Evolutionary conservation across 2,797 vertebrate genomes (phyloP), one percentile per base, ranked within the genome.

Genomic region (Notolepis coatsorum): DNA sequence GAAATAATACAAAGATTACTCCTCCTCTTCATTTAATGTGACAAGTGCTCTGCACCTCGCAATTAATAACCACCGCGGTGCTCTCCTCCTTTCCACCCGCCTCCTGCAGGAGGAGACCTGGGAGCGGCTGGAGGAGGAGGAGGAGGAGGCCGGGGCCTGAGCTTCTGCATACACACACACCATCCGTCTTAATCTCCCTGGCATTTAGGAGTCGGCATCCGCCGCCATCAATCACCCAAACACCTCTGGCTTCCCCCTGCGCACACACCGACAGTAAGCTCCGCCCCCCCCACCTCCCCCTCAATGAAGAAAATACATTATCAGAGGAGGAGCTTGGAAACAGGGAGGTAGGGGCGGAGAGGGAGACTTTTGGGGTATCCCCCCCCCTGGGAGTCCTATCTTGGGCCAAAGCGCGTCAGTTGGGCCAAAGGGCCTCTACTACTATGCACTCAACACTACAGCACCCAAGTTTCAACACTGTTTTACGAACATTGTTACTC

Each of bases 111-210:
- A 33, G 31, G 31, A 65, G 59, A 65, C 38, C 27, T 38, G n/a
- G n/a, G n/a, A n/a, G 73, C 67, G 25, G n/a, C 10, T 25, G 54
- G 62, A 59, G 45, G 60, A 68, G 62, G 39, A 63, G 67, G 70
- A 71, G 76, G 68, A 24, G 1, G 46, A 77, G 70, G 58, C 55
- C 20, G 13, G 43, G 66, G n/a, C n/a, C 81, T 84, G 73, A 84
- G 76, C 80, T 74, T 46, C 43, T 66, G 56, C 51, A 5, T 59
- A 43, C 57, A 31, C 55, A 66, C 82, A 84, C 55, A 66, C 82
- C 83, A 86, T 88, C 85, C 46, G 47, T 85, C 81, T 81, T 87
- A 84, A 90, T 89, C 85, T 80, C 68, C 64, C 15, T 43, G 69
- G 65, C 80, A 60, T 78, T 83, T 80, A 87, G 68, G 68, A 84